Base-by-base conservation (phyloP, 2,888 invertebrate species). In the Syrphus vitripennis region DNA sequence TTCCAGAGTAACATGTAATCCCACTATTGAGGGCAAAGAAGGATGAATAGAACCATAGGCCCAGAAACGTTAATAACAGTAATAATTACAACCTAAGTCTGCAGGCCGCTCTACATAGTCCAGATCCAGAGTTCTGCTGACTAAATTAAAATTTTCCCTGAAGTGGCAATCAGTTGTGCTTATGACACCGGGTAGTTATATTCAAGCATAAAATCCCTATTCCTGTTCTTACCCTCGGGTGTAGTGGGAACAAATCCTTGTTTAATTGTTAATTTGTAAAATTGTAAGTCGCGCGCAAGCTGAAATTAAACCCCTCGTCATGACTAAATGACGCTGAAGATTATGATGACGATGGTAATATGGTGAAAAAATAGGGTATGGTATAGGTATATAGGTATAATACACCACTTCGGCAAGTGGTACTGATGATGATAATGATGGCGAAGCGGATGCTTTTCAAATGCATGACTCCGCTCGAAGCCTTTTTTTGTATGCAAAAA, bases 201-300 rank as follows among this genome's bases (percentile, higher is more conserved):
- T n/a, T n/a, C n/a, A 29, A 59, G 67, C 16, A 29, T 12, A 50
- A 42, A 19, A 10, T 63, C 63, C 72, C 67, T 59, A 65, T 65
- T 42, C 29, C 29, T 63, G 26, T n/a, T 57, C 26, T 4, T n/a
- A 29, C 21, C 82, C 77, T 31, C 76, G 42, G 48, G 81, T 59
- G 65, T 69, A 48, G 37, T 24, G 26, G 69, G 40, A 65, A 74
- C 77, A 86, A 86, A 86, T 82, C 82, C 86, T 70, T 72, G 63
- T 82, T 86, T 86, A 86, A 86, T 86, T 86, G 82, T 86, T 82
- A 86, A 86, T 86, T 86, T 86, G 82, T 86, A 82, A 82, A 86
- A 77, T 86, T 86, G 77, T 86, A 86, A 14, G 50, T 19, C 9
- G 31, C 34, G 72, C 76, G 69, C 70, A n/a, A 42, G 70, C 74